A percentile compares a stretch with the other conserved stretches of the same genome.
Conservation (phyloP, 2,888 invertebrate genomes). For the Cheilosia vulpina region DNA sequence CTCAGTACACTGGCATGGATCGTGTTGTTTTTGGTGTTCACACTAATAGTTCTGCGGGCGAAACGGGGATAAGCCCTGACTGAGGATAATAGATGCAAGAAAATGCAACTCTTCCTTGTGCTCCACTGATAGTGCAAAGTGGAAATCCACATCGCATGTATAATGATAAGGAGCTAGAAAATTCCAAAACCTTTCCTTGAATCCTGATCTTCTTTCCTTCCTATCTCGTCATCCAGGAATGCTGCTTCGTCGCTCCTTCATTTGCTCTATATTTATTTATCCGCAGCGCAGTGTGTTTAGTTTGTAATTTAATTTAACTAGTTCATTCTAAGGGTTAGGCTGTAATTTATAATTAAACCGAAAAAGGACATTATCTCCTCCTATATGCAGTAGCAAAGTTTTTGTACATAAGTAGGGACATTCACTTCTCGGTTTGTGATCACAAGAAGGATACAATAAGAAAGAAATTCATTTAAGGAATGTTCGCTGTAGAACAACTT, state of each 20-base stretch:
- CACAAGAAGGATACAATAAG: constrained; percentile 49
- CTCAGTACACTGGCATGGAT: constrained; percentile 94
- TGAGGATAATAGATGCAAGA: constrained; percentile 40
- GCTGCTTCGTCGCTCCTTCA: constrained; percentile 64
- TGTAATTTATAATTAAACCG: constrained; percentile 61
- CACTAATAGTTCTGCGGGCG: constrained; percentile 90
- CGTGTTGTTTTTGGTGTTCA: constrained; percentile 90
- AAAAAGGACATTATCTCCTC: constrained; percentile 29
- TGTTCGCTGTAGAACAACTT: constrained; percentile 23
- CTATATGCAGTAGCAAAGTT: constrained; percentile 34
- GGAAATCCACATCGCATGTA: constrained; percentile 25
- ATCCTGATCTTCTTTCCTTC: constrained; percentile 21
- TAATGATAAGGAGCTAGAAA: constrained; percentile 48
- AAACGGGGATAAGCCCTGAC: constrained; percentile 88
- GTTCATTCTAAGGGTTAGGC: constrained; percentile 72
- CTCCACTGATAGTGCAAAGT: constrained; percentile 27
- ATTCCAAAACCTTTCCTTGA: constrained; percentile 39
- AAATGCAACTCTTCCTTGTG: constrained; percentile 33
- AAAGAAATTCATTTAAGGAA: not conserved
- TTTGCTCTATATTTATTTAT: constrained; percentile 75
- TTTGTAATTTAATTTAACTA: constrained; percentile 71
- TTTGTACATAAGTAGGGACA: constrained; percentile 52
- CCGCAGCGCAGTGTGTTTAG: constrained; percentile 73
- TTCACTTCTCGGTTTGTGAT: constrained; percentile 50
- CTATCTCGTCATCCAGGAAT: constrained; percentile 48